phyloP scores from a whole-genome alignment of 2,113 vertebrate species.

The Bufo gargarizans region DNA sequence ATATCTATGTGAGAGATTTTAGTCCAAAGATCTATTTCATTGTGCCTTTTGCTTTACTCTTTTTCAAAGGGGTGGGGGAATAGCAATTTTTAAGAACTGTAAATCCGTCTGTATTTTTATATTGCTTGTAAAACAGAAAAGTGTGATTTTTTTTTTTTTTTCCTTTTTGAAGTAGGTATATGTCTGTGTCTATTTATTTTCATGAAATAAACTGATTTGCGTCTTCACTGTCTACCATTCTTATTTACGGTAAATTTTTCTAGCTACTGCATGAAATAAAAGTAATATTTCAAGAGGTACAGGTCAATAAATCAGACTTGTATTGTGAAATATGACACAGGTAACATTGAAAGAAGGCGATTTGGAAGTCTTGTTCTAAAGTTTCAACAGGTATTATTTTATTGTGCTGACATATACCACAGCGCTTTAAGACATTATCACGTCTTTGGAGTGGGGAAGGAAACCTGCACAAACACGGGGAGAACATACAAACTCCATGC shows the following conservation, averaged over 20 bases:
- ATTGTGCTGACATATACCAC: too few species aligned
- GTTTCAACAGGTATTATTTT: too few species aligned
- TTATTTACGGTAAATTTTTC: not conserved
- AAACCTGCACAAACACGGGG: too few species aligned
- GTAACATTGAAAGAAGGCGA: too few species aligned
- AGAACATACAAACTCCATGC: too few species aligned
- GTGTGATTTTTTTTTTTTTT: not conserved
- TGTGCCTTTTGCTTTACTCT: not conserved
- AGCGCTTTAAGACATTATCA: too few species aligned
- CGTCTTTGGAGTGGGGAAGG: too few species aligned
- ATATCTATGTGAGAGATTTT: not conserved
- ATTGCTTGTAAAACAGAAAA: not conserved
- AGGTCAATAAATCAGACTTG: too few species aligned
- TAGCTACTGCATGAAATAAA: not conserved
- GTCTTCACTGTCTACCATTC: not conserved
- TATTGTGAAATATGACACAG: too few species aligned
- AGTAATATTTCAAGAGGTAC: too few species aligned
- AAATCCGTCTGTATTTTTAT: not conserved
- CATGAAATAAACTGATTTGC: conserved; percentile 8
- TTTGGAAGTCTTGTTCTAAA: too few species aligned
- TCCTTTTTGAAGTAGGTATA: not conserved
- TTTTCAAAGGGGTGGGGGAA: not conserved
- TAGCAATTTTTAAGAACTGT: not conserved
- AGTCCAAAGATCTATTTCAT: not conserved
- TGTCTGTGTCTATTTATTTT: conserved; percentile 1